Base-by-base conservation (phyloP, 2,888 invertebrate species). In the Chelonus formosanus region DNA sequence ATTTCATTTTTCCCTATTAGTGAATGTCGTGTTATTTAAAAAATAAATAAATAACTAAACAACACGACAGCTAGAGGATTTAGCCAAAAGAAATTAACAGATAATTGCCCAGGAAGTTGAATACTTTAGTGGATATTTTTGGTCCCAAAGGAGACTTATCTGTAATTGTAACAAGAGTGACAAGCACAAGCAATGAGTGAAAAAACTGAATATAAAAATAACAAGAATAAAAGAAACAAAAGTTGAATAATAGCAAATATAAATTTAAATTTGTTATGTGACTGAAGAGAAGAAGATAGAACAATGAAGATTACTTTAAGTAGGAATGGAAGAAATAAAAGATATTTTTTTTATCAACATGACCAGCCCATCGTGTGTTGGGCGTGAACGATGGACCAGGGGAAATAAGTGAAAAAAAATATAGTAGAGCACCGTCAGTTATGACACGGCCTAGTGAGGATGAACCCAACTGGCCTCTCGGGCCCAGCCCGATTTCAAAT, bases 381-480 rank as follows among this genome's bases (percentile, higher is more conserved):
- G 73, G 73, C 74, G 70, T 68, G 69, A 71, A 66, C 56, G 69
- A 68, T 50, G 40, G 61, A 54, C 20, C 36, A 53, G 61, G 53
- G n/a, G 57, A 32, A 61, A 63, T 53, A 45, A 62, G 63, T 44
- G 57, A 68, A 60, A 65, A 54, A 58, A 31, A 20, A 35, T 54
- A 53, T 43, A 53, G 34, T 10, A 59, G 66, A 70, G 63, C 54
- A 67, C 58, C 65, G 65, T 68, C 67, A 66, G 71, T 73, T 74
- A 73, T 70, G 71, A 73, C 69, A 81, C 80, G 82, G 83, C 81
- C 81, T 81, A 82, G 82, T 80, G 80, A 77, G 82, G 82, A 83
- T 82, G 80, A 83, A 82, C 80, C 82, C 80, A 82, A 78, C 82
- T 80, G 81, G 83, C 81, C 83, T 82, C 78, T 81, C 78, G 79